Conservation (phyloP, 2,113 vertebrate species). For the Rhinoptilus africanus region DNA sequence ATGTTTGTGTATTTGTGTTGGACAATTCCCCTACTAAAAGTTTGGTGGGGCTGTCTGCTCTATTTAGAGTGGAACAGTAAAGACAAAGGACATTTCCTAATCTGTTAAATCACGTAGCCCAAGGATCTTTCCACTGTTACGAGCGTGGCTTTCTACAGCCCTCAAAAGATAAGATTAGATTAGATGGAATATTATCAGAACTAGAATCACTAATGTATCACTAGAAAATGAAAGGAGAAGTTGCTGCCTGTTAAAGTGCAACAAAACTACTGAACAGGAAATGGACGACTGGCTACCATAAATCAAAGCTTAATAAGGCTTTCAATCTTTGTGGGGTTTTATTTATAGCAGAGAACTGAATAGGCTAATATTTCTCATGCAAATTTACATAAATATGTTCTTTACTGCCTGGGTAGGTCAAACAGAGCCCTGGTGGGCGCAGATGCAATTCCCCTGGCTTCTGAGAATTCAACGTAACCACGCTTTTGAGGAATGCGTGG, state of each 20-base stretch:
- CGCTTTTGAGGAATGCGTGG: neutral
- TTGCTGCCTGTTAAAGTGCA: slow-evolving; percentile 1
- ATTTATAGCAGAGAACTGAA: slow-evolving; percentile 22
- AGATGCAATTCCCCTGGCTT: neutral
- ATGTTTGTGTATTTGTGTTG: neutral
- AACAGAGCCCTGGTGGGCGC: neutral
- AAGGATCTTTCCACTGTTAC: neutral
- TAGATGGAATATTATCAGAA: slow-evolving; percentile 12
- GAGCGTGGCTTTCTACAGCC: neutral
- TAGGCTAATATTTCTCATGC: neutral
- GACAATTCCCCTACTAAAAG: neutral
- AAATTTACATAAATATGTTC: neutral
- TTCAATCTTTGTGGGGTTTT: slow-evolving; percentile 21
- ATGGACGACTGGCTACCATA: neutral
- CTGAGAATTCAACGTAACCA: neutral
- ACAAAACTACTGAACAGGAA: slow-evolving; percentile 41
- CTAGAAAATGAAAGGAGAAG: slow-evolving; percentile 30
- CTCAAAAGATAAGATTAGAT: neutral
- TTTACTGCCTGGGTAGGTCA: neutral
- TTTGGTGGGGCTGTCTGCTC: neutral
- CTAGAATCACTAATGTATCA: neutral
- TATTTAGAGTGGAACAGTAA: neutral
- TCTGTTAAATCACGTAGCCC: neutral
- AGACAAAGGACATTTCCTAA: slow-evolving; percentile 2
- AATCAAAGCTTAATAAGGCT: slow-evolving; percentile 25